phyloP scores from a whole-genome alignment of 2,888 invertebrate genomes.

The Hesperia comma region DNA sequence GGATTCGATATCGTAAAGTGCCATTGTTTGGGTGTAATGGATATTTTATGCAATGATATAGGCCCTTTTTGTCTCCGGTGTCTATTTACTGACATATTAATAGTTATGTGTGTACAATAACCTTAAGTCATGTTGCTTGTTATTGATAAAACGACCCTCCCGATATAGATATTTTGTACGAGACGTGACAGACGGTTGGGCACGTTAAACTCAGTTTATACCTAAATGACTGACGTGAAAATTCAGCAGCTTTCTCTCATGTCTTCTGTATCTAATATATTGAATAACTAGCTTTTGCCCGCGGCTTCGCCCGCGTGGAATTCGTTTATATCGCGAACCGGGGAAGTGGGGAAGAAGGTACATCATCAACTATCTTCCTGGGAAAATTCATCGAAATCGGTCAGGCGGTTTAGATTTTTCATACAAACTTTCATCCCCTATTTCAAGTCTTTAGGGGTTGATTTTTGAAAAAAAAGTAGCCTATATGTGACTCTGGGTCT shows the following conservation, averaged over 20 bases:
- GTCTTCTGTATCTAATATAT: too few relatives aligned
- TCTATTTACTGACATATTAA: constrained; percentile 49
- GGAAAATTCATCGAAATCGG: too few relatives aligned
- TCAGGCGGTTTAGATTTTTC: too few relatives aligned
- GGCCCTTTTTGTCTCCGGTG: constrained; percentile 48
- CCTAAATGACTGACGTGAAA: neutral
- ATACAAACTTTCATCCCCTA: too few relatives aligned
- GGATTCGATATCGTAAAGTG: constrained; percentile 54
- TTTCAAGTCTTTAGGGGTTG: too few relatives aligned
- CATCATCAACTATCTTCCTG: too few relatives aligned
- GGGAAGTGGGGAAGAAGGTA: too few relatives aligned
- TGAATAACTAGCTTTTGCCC: too few relatives aligned
- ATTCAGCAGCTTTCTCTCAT: neutral
- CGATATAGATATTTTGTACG: constrained; percentile 30
- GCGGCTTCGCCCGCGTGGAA: too few relatives aligned
- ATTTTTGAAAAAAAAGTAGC: too few relatives aligned
- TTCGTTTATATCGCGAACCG: too few relatives aligned
- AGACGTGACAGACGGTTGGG: constrained; percentile 19
- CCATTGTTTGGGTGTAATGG: constrained; percentile 54
- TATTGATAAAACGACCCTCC: constrained; percentile 38
- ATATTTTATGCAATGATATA: constrained; percentile 55
- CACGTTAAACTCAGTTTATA: constrained; percentile 1
- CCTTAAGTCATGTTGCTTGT: constrained; percentile 35
- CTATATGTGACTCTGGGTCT: too few relatives aligned
- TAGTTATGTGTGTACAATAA: constrained; percentile 42